phyloP scores from a whole-genome alignment of 2,888 invertebrate species.

The Ypsolopha sequella region DNA sequence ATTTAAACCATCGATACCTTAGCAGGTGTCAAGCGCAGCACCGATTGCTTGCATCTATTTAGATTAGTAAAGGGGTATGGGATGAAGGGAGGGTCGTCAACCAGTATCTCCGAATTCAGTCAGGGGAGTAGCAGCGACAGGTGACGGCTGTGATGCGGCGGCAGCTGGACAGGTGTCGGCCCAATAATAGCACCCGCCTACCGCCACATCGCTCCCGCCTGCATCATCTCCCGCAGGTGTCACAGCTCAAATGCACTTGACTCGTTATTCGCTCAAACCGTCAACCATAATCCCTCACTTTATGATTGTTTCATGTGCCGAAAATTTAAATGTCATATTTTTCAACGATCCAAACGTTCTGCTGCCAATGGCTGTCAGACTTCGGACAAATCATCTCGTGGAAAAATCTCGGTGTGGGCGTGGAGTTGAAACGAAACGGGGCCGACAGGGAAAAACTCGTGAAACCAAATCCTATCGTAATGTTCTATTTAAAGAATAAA shows the following conservation, averaged over 20 bases:
- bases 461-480: conserved; percentile 71
- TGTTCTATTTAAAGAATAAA: conserved; percentile 70
- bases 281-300: conserved; percentile 5
- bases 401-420: conserved; percentile 54
- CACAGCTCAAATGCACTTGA: not conserved
- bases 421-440: conserved; percentile 42
- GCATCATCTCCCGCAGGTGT: not conserved
- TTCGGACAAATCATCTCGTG: conserved; percentile 24
- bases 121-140: conserved; percentile 19
- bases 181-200: conserved; percentile 8
- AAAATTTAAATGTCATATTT: not conserved
- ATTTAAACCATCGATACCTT: not conserved
- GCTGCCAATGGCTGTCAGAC: conserved; percentile 38
- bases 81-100: not conserved
- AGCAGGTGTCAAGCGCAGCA: not conserved
- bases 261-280: conserved; percentile 6
- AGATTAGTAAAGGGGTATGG: conserved; percentile 13
- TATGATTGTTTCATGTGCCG: not conserved
- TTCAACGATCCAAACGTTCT: too few relatives aligned
- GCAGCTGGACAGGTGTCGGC: conserved; percentile 23
- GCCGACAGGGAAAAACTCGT: conserved; percentile 64
- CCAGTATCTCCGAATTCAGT: conserved; percentile 8
- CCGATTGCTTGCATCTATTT: not conserved
- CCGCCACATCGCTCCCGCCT: not conserved
- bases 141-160: conserved; percentile 17